Evolutionary conservation across 2,888 invertebrate genomes (phyloP), one percentile per base, ranked within the genome.

Genomic region (Agonopterix heracliana): DNA sequence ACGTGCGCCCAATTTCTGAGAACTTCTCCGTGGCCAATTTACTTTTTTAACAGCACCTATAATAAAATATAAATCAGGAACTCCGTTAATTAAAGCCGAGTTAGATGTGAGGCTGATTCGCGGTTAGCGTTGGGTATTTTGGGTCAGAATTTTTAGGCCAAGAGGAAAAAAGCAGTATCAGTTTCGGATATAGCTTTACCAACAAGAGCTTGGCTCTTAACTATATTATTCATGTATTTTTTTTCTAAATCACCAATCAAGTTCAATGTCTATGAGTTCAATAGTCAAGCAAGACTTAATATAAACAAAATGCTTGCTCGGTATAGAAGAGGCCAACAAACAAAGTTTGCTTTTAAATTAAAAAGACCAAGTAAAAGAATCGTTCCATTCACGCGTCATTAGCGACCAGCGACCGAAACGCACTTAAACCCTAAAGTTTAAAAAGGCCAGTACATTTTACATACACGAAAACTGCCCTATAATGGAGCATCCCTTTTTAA

Each of bases 311-410:
- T 7, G 7, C 26, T 26, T 26, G 1, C 5, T 26, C 26, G 5
- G 26, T 26, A 5, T 7, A 26, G 3, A 26, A 26, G 26, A 26
- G 26, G 26, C 7, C 26, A 26, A 26, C 26, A 26, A 26, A 26
- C 26, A 26, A 26, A 26, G 26, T 26, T 26, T 5, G 38, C n/a
- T 38, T 41, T 41, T 46, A 41, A 45, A n/a, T 9, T 40, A 38
- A 44, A 45, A 45, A 41, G 42, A 35, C 34, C 40, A 65, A 68
- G 65, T 71, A 65, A 74, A 74, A 69, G 68, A 68, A 69, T 74
- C 63, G 64, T 72, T 78, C 59, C 54, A 69, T 81, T 79, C 65
- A 80, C 68, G 85, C 81, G 72, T 68, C 81, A 87, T 83, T 86
- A 78, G 77, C 54, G 62, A 69, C 70, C 77, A 84, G 80, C 61